A percentile compares a stretch with the other conserved stretches of the same genome.
Evolutionary conservation across 2,888 invertebrate genomes (phyloP).

Genomic region (Leucozona laternaria): DNA sequence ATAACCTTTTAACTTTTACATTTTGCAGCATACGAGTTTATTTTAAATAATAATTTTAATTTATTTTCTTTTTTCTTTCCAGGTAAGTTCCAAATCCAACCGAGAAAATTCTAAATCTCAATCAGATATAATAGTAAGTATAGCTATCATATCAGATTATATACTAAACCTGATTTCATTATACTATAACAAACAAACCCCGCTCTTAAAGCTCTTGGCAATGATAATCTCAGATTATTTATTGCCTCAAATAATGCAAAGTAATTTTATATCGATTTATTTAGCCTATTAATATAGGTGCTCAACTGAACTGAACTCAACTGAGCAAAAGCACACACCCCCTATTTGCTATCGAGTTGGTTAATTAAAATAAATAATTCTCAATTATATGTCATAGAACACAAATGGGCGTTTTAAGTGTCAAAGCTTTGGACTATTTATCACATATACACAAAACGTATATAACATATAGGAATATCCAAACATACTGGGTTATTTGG

Average conservation of each 20-base stretch:
- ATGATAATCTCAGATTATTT: constrained; percentile 43
- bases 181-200: not conserved
- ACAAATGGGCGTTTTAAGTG: constrained; percentile 70
- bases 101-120: not conserved
- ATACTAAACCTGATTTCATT: constrained; percentile 7
- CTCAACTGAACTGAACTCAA: not conserved
- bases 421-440: constrained; percentile 67
- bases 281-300: constrained; percentile 57
- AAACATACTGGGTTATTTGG: constrained; percentile 10
- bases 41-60: not conserved
- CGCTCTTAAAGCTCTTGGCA: constrained; percentile 16
- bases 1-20: too few species aligned
- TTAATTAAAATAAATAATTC: constrained; percentile 75
- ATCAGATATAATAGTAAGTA: constrained; percentile 32
- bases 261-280: constrained; percentile 57
- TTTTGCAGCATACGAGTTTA: too few species aligned
- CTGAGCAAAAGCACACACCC: constrained; percentile 20
- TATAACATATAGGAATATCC: constrained; percentile 18
- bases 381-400: constrained; percentile 62
- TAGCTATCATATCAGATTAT: not conserved
- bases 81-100: constrained; percentile 54
- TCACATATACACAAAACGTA: constrained; percentile 14
- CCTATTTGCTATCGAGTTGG: constrained; percentile 51
- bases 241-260: constrained; percentile 42
- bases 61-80: constrained; percentile 33